Conservation (phyloP, 2,113 vertebrate genomes). For the Corythaeola cristata region DNA sequence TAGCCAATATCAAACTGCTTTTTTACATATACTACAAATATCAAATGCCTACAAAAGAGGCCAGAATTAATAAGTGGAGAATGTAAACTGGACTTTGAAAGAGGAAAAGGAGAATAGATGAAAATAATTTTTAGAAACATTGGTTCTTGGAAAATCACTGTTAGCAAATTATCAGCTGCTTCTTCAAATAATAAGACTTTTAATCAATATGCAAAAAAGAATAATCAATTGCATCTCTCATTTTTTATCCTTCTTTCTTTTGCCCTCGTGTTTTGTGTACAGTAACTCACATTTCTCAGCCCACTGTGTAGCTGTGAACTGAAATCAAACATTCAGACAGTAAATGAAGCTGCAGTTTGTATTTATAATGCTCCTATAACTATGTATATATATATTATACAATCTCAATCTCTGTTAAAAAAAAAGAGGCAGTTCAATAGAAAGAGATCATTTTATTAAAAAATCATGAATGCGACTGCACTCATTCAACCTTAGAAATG, state of each 20-base stretch:
- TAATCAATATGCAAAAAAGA: slow-evolving; percentile 49
- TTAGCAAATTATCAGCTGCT: slow-evolving; percentile 50
- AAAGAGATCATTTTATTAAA: slow-evolving; percentile 91
- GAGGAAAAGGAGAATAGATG: not conserved
- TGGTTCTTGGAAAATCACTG: slow-evolving; percentile 35
- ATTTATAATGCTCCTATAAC: slow-evolving; percentile 55
- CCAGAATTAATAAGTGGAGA: not conserved
- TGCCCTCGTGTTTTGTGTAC: slow-evolving; percentile 41
- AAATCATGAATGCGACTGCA: slow-evolving; percentile 86
- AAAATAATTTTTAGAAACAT: not conserved
- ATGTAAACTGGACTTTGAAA: not conserved
- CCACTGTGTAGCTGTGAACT: slow-evolving; percentile 27
- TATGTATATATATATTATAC: slow-evolving; percentile 45
- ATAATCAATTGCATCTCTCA: slow-evolving; percentile 38
- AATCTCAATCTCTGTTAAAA: slow-evolving; percentile 57
- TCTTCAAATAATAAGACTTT: slow-evolving; percentile 34
- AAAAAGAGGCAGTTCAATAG: slow-evolving; percentile 78
- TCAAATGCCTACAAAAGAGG: not conserved
- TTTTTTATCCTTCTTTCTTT: slow-evolving; percentile 59
- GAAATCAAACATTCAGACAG: slow-evolving; percentile 50
- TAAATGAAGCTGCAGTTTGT: slow-evolving; percentile 52
- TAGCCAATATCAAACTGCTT: slow-evolving; percentile 54
- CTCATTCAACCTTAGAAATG: slow-evolving; percentile 96
- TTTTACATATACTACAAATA: not conserved
- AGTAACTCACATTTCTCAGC: slow-evolving; percentile 42